Evolutionary conservation across 2,888 invertebrate species (phyloP), one percentile per base, ranked within the genome.

Genomic region (Leptopilina myrica): DNA sequence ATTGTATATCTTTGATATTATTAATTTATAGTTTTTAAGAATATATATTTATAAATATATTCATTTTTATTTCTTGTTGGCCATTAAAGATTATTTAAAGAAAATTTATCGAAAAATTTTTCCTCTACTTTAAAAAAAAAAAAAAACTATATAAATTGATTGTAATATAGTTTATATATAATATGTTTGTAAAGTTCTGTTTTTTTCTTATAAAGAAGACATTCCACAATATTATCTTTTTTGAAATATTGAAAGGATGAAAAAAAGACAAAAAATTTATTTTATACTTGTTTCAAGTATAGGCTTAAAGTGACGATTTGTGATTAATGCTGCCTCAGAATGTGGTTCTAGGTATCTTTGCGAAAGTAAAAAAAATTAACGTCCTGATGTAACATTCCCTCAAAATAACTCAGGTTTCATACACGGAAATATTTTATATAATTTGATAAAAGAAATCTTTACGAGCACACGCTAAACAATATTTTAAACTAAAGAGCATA

Each of bases 61-160:
- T 79, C 84, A 84, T 78, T 82, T 80, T 86, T 86, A 83, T 80
- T 86, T 85, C 80, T 86, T 86, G 86, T 86, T 88, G 80, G 84
- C 83, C 85, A 86, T 87, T 86, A 84, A 40, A 53, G 79, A 80
- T 76, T 76, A 80, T 80, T 86, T 85, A 76, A 69, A 84, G 78
- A 85, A 20, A 86, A 84, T 86, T 86, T 86, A 86, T 86, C 76
- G 78, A 53, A 73, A 73, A 53, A 33, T 56, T 33, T 9, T 15
- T 73, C 5, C 33, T 40, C 40, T 73, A 14, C 9, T 40, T 73
- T 15, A n/a, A 56, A 56, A 56, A 20, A 33, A 15, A n/a, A 56
- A 56, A 56, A 20, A 33, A 33, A 33, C n/a, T 56, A 56, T 33
- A 73, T 33, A 59, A n/a, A 5, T 59, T 73, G 53, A 56, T 56